Percentiles rank a stretch among this genome's conserved stretches.
Evolutionary conservation across 2,888 invertebrate genomes (phyloP).

Genomic region (Orchesellides sinensis): DNA sequence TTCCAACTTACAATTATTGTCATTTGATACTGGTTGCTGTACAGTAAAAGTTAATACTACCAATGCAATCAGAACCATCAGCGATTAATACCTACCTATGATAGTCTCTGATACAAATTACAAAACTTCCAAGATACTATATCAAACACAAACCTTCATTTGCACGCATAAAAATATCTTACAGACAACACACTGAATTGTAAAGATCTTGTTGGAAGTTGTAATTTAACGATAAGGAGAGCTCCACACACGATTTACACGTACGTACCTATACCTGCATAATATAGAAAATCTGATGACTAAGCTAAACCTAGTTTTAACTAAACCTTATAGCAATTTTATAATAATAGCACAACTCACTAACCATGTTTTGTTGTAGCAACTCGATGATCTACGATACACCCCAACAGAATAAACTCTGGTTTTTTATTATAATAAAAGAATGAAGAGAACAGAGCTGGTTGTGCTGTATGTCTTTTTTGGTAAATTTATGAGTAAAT

Average conservation of each 20-base stretch:
- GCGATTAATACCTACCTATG: too few relatives aligned
- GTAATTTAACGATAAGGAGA: conserved; percentile 9
- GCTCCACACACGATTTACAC: conserved; percentile 40
- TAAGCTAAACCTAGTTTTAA: neutral
- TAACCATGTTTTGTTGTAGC: conserved; percentile 43
- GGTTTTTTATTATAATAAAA: conserved; percentile 12
- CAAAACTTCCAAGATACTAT: too few relatives aligned
- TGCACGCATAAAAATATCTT: neutral
- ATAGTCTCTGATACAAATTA: too few relatives aligned
- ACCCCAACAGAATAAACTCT: conserved; percentile 32
- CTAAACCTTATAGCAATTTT: neutral
- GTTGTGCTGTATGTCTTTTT: conserved; percentile 13
- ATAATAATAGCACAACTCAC: conserved; percentile 38
- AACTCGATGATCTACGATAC: conserved; percentile 29
- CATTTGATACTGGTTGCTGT: too few relatives aligned
- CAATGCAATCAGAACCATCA: too few relatives aligned
- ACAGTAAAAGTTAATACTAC: too few relatives aligned
- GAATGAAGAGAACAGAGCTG: neutral
- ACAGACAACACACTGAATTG: too few relatives aligned
- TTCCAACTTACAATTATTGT: too few relatives aligned
- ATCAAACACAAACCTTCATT: conserved; percentile 9
- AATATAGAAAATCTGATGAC: conserved; percentile 1
- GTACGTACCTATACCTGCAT: neutral
- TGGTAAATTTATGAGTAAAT: conserved; percentile 21
- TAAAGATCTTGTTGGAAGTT: too few relatives aligned